Evolutionary conservation across 2,888 invertebrate species (phyloP).

Genomic region (Baccha elongata): DNA sequence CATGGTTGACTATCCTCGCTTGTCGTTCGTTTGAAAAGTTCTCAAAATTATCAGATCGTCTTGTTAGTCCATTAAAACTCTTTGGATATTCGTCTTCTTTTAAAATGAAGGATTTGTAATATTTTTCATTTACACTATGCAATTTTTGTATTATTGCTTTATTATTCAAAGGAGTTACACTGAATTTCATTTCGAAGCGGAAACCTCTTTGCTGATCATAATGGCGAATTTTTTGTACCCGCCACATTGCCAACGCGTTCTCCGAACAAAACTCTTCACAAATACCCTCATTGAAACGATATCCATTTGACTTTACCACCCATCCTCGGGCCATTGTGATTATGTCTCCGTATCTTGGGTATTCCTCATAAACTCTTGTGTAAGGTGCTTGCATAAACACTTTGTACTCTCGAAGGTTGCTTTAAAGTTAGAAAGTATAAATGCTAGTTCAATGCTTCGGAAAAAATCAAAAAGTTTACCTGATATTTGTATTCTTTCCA

Average conservation of each 20-base stretch:
- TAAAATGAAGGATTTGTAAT: slow-evolving; percentile 84
- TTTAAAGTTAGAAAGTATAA: slow-evolving; percentile 29
- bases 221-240: slow-evolving; percentile 87
- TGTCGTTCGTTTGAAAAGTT: slow-evolving; percentile 74
- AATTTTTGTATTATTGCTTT: slow-evolving; percentile 82
- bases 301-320: slow-evolving; percentile 83
- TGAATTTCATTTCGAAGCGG: slow-evolving; percentile 87
- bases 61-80: slow-evolving; percentile 77
- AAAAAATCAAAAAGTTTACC: slow-evolving; percentile 75
- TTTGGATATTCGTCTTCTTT: slow-evolving; percentile 83
- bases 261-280: slow-evolving; percentile 76
- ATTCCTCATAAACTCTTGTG: slow-evolving; percentile 67
- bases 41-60: slow-evolving; percentile 41
- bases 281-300: slow-evolving; percentile 84
- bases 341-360: slow-evolving; percentile 85
- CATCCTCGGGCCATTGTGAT: slow-evolving; percentile 86
- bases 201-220: slow-evolving; percentile 83
- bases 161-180: slow-evolving; percentile 83
- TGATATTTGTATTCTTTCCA: slow-evolving; percentile 77
- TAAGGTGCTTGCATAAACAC: slow-evolving; percentile 79
- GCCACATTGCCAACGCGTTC: slow-evolving; percentile 86
- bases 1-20: slow-evolving; percentile 52
- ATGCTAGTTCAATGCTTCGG: not conserved
- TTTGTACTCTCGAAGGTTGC: slow-evolving; percentile 78
- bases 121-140: slow-evolving; percentile 23